These are phyloP conservation scores for Cochlearius cochlearius DNA, from an alignment of 2,113 vertebrate species.

Conservation along the genomic window DNA sequence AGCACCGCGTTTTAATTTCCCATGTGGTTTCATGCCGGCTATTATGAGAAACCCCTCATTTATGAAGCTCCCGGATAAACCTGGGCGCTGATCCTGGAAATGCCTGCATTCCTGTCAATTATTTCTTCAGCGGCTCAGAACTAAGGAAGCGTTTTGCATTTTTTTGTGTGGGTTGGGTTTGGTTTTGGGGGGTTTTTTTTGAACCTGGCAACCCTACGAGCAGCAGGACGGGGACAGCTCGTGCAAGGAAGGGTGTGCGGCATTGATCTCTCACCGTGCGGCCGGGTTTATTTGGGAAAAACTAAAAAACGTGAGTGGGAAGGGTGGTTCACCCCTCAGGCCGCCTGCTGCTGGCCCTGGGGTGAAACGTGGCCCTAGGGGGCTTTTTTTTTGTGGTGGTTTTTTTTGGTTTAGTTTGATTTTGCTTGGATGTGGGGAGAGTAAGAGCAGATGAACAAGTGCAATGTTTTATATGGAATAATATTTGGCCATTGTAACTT, in stretches of 20 bases:
- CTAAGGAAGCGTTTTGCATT: neutral
- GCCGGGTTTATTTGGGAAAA: neutral
- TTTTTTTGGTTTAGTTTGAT: no score
- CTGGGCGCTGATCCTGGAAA: neutral
- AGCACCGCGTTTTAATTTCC: constrained; percentile 53
- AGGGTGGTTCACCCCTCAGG: neutral
- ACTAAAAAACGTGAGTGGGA: neutral
- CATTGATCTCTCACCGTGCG: neutral
- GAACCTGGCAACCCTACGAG: neutral
- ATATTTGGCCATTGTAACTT: fast-evolving
- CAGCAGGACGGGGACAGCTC: neutral
- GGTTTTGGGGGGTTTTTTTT: neutral
- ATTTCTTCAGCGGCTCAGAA: neutral
- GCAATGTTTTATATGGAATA: fast-evolving
- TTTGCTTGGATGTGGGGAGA: neutral
- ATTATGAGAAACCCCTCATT: constrained; percentile 11
- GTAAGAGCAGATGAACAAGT: fast-evolving
- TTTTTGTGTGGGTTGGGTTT: neutral
- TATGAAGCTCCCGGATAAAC: neutral
- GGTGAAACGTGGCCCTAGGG: fast-evolving
- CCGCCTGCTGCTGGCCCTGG: neutral
- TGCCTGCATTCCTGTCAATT: neutral
- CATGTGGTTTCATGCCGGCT: neutral
- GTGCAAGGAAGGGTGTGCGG: neutral
- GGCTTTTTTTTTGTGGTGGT: no score